Evolutionary conservation across 2,888 invertebrate species (phyloP), one percentile per base, ranked within the genome.

Genomic region (Mesorhabditis sp.): DNA sequence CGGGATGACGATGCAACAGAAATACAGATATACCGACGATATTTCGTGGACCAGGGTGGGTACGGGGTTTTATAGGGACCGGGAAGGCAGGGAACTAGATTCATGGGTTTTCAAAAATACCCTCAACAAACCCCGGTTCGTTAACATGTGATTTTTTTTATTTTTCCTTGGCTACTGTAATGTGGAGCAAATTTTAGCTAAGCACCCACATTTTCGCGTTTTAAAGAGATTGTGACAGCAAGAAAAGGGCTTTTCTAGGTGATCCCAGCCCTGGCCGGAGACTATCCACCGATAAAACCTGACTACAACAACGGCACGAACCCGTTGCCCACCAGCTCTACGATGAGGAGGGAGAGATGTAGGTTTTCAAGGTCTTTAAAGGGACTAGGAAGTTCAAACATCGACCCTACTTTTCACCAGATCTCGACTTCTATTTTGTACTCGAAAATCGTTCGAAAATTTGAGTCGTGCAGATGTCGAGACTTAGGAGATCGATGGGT

Each of bases 291-390:
- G 7, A n/a, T 13, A 13, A 50, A 50, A 50, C 58, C 58, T n/a
- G 58, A 50, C 58, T 50, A 50, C 58, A 50, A 50, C 58, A 50
- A 50, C n/a, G 58, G 58, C 58, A 50, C 58, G n/a, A 50, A 50
- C n/a, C 58, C 58, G 1, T 50, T 50, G 58, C 58, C 58, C 1
- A 50, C 10, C n/a, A n/a, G 58, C 58, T n/a, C 58, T 10, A 2
- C n/a, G 58, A 50, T 50, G 58, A 50, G 58, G 2, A 50, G 7
- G n/a, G 58, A 50, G n/a, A 50, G 58, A 50, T 50, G 58, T 50
- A 50, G n/a, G 58, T 50, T 50, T n/a, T n/a, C n/a, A n/a, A n/a
- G n/a, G n/a, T n/a, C 28, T 28, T 2, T 28, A 28, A 28, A 28
- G 28, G 28, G 28, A 28, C 28, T 28, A 28, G 28, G 1, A 2